phyloP scores from a whole-genome alignment of 2,888 invertebrate genomes.

The Acrobeloides nanus region DNA sequence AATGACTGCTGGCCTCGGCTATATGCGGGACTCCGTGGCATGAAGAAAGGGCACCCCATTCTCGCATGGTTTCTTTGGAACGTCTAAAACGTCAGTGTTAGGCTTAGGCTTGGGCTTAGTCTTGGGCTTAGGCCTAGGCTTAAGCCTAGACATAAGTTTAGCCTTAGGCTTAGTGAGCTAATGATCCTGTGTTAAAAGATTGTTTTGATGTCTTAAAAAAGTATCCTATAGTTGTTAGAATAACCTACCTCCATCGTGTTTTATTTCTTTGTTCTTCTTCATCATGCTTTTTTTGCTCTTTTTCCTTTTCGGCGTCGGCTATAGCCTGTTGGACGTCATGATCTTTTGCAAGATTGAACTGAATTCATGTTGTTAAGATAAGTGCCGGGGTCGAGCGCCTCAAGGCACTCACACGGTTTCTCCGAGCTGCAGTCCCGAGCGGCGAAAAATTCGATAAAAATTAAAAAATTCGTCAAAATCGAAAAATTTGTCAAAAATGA shows the following conservation, averaged over 20 bases:
- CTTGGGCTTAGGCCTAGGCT: too few relatives aligned
- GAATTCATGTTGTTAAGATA: too few relatives aligned
- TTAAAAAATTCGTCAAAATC: too few relatives aligned
- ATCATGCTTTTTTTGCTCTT: too few relatives aligned
- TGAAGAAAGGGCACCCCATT: constrained; percentile 21
- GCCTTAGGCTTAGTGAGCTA: background rate
- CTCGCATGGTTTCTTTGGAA: constrained; percentile 21
- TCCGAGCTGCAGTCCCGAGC: too few relatives aligned
- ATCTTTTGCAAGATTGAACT: too few relatives aligned
- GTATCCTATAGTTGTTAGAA: background rate
- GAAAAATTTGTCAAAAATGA: too few relatives aligned
- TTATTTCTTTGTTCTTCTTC: constrained; percentile 18
- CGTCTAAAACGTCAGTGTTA: constrained; percentile 16
- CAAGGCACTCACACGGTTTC: too few relatives aligned
- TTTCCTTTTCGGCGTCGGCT: constrained; percentile 16
- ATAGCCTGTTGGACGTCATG: constrained; percentile 14
- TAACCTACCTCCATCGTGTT: constrained; percentile 14
- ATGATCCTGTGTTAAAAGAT: background rate
- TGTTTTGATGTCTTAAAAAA: background rate
- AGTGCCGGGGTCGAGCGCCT: too few relatives aligned
- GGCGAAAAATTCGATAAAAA: too few relatives aligned
- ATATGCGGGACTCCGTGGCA: constrained; percentile 23
- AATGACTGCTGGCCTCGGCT: constrained; percentile 13
- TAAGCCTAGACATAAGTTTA: too few relatives aligned
- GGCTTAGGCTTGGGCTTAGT: background rate